Evolutionary conservation across 2,888 invertebrate species (phyloP), one percentile per base, ranked within the genome.

Genomic region (Drosophila multiciliata): DNA sequence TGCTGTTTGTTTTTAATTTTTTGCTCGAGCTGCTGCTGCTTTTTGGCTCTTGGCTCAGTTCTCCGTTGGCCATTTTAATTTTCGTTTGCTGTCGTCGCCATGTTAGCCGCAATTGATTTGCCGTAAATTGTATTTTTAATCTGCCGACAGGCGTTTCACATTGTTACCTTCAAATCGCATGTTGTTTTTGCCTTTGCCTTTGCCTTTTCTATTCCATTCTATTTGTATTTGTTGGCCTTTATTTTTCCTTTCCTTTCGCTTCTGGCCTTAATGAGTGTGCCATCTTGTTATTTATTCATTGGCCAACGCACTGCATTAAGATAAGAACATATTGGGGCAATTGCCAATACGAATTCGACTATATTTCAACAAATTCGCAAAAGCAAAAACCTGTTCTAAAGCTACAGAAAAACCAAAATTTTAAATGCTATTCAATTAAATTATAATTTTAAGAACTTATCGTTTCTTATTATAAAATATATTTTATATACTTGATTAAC

Each of bases 91-190:
- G 81, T 80, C 82, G 86, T 75, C 69, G 85, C 71, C 75, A 78
- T 82, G 88, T 87, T 87, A 87, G 80, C 78, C 87, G 66, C 90
- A 88, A 86, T 90, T 88, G 87, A 87, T 90, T 87, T 90, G 78
- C 78, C 79, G 81, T 87, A 90, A 87, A 88, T 88, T 88, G 90
- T 90, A 90, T 86, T 90, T 87, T 90, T 87, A 90, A 87, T 90
- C 90, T 86, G 83, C 60, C 76, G 76, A 87, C 82, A 81, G 84
- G 69, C 73, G 71, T 62, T 73, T 71, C 62, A 66, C 68, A 63
- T 38, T 66, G 66, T 53, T 64, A 17, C 72, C 26, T 66, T 73
- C 73, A 64, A 53, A 65, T 52, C 52, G 9, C 9, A 15, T 48
- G 36, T 66, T 29, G 29, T 29, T 29, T 29, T 29, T 29, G 1